Evolutionary conservation across 2,888 invertebrate genomes (phyloP), one percentile per base, ranked within the genome.

Genomic region (Cryptosula pallasiana): DNA sequence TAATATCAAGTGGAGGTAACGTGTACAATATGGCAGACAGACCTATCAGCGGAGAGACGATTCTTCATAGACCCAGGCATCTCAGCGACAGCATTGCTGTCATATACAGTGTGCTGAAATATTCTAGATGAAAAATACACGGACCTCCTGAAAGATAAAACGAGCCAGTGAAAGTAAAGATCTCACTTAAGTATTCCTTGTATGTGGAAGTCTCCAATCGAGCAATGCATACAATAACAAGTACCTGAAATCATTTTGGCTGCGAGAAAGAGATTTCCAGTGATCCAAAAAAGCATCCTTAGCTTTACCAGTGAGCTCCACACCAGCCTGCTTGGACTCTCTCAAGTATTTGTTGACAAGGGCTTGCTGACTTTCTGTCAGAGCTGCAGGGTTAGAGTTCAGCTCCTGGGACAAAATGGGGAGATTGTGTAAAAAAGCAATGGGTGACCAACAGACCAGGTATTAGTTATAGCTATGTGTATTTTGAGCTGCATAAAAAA

Each of bases 311-410:
- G 86, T 83, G 0, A 94, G 83, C 69, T 90, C 90, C 58, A 94
- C 85, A 0, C 95, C 95, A 83, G 93, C 93, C 1, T 95, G 86
- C 81, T 89, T 90, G 1, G 92, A 93, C 86, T 95, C 95, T 23
- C 93, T 83, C 71, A 90, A 83, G 82, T 90, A 93, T 85, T 94
- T 94, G 70, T 90, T 87, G 13, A 94, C 85, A 16, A 95, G 85
- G 74, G 92, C 88, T 74, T 87, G 88, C 83, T 94, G 86, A 25
- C 78, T 75, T 88, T 85, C 91, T 89, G 77, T 89, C 87, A 76
- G 84, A 84, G 73, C 86, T 76, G 73, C 78, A 74, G 74, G 82
- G 79, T 76, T 78, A 9, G 79, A 79, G 70, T 83, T 78, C 69
- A 86, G 79, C 77, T 86, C 84, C 86, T 87, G 75, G 23, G 72